Base-by-base conservation (phyloP, 1,140 invertebrate species). In the Trichonephila inaurata region DNA sequence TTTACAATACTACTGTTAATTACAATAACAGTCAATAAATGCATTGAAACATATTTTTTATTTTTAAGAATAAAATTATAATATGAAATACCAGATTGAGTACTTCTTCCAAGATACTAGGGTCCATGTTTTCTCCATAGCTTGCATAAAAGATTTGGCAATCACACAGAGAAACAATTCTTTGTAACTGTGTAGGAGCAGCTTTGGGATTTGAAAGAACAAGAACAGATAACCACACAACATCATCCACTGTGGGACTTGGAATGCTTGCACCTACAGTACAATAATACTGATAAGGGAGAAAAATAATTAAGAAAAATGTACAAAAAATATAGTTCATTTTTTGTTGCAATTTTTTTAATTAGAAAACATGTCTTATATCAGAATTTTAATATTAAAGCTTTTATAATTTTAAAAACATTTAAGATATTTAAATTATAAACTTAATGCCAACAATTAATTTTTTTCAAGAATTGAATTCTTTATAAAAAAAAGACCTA, bases 111-210 rank as follows among this genome's bases (percentile, higher is more conserved):
- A 97, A 95, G 21, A 96, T 96, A 86, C 96, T 97, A 0, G 97
- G 97, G 96, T 98, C 97, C 24, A 98, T 96, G 92, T 96, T 96
- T 95, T 99, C 98, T 19, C 98, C 98, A 95, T 99, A 99, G 90
- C 98, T 98, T 62, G 98, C 98, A 96, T 99, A 99, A 96, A 99
- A 99, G 96, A 99, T 99, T 96, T 99, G 99, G 96, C 99, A 99
- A 95, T 98, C 98, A 96, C 99, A 99, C 10, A 99, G 96, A 0
- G 99, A 99, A 19, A 99, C 98, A 94, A 99, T 99, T 82, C 99
- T 96, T 96, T 99, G 99, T 7, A 99, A 96, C 96, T 99, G 97
- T 24, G 96, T 95, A 24, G 95, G 94, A 89, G 91, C 82, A 28
- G 92, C 90, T 33, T 88, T 81, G 3, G 92, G 89, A 94, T 94